Base-by-base conservation (phyloP, 1,140 invertebrate genomes). In the Nephotettix cincticeps region DNA sequence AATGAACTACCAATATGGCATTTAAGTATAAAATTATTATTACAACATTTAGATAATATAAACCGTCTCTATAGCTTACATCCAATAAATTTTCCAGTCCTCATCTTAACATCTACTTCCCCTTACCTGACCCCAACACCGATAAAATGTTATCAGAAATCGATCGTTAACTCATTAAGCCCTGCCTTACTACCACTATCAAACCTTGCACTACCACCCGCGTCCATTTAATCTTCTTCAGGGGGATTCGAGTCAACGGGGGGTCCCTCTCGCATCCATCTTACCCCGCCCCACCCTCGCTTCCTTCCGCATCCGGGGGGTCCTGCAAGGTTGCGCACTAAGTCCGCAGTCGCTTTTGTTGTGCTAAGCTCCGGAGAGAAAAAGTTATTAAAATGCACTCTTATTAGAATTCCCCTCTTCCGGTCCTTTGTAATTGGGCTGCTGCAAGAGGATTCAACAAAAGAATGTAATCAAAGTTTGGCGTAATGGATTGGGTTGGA, bases 101-200 rank as follows among this genome's bases (percentile, higher is more conserved):
- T n/a, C n/a, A n/a, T n/a, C n/a, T n/a, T n/a, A n/a, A n/a, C n/a
- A n/a, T n/a, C n/a, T n/a, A n/a, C 36, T 17, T 17, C 36, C 36
- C 17, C 36, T 17, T 9, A 17, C 17, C 36, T 40, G 6, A 6
- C 36, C 17, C 36, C 36, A 40, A 40, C 6, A 40, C 36, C 21
- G 63, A 28, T 25, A 30, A 23, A 21, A 30, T 11, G 32, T 25
- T 30, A 67, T 67, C 65, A 43, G 43, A 69, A 61, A 45, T 3
- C 68, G 68, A 69, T 69, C 68, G 68, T 69, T 69, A 69, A 69
- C 68, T 69, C 68, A 69, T 69, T 69, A 69, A 69, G 36, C 45
- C 30, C 45, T 58, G 68, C 36, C n/a, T n/a, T n/a, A n/a, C n/a
- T n/a, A 40, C 6, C 36, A 17, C 36, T 6, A 40, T 40, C 36